These are phyloP conservation scores for Melitaea athalia DNA, from an alignment of 2,888 invertebrate species.

Conservation along the genomic window DNA sequence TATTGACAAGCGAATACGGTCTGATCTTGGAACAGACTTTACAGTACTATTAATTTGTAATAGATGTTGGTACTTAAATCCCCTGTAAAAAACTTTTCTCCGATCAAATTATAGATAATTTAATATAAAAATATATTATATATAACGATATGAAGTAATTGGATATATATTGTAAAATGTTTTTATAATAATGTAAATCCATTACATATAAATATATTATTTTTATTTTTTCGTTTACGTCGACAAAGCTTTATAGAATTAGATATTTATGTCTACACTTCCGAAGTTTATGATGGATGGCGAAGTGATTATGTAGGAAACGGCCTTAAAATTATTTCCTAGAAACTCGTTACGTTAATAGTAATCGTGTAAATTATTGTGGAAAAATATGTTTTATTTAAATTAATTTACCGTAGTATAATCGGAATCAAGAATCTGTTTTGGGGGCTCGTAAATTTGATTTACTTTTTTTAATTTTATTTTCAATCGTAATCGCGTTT, in stretches of 20 bases:
- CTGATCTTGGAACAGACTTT: constrained; percentile 41
- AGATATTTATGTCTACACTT: constrained; percentile 56
- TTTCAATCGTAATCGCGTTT: constrained; percentile 7
- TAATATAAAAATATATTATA: constrained; percentile 53
- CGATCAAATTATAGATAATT: constrained; percentile 58
- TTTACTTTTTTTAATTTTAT: neutral
- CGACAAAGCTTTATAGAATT: constrained; percentile 55
- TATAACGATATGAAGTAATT: constrained; percentile 59
- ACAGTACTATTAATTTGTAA: constrained; percentile 46
- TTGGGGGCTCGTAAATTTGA: neutral
- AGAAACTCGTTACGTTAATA: constrained; percentile 25
- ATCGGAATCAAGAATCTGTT: constrained; percentile 21
- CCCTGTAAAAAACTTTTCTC: constrained; percentile 47
- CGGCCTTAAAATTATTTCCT: constrained; percentile 41
- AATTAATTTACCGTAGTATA: neutral
- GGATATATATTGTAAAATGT: constrained; percentile 63
- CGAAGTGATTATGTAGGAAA: constrained; percentile 53
- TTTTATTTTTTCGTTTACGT: constrained; percentile 47
- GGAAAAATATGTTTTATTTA: constrained; percentile 1
- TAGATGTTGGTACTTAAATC: constrained; percentile 71
- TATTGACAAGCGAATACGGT: constrained; percentile 61
- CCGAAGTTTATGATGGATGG: constrained; percentile 53
- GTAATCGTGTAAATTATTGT: neutral
- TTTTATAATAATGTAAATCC: constrained; percentile 55
- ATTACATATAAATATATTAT: constrained; percentile 46